Percentiles rank a stretch among this genome's conserved stretches.
Conservation (phyloP, 2,888 invertebrate genomes). For the Dermolepida albohirtum region DNA sequence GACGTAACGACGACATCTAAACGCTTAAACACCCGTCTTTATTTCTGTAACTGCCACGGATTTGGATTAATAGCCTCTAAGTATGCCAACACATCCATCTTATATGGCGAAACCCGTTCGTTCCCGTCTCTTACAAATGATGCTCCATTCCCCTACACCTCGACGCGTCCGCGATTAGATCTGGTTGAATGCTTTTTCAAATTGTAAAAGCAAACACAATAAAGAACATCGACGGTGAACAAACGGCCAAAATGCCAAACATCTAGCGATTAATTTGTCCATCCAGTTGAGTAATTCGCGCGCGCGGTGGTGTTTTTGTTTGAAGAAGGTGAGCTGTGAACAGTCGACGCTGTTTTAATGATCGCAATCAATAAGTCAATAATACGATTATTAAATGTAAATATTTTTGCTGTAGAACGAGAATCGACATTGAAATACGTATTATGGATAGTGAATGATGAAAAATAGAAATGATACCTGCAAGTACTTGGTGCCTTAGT, state of each 20-base stretch:
- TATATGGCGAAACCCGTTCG: constrained; percentile 55
- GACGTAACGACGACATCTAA: neutral
- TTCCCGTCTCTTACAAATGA: constrained; percentile 59
- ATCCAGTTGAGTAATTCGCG: constrained; percentile 44
- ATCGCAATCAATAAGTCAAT: too few relatives aligned
- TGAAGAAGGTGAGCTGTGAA: too few relatives aligned
- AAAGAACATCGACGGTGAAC: constrained; percentile 2
- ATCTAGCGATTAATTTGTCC: constrained; percentile 26
- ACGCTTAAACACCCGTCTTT: constrained; percentile 46
- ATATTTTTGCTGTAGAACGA: too few relatives aligned
- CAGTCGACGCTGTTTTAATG: too few relatives aligned
- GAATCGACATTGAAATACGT: too few relatives aligned
- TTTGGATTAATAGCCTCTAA: constrained; percentile 61
- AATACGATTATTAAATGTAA: too few relatives aligned
- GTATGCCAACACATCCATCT: constrained; percentile 63
- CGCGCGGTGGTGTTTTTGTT: neutral
- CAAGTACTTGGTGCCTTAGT: too few relatives aligned
- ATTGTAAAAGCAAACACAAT: constrained; percentile 26
- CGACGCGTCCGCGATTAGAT: constrained; percentile 36
- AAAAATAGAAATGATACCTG: too few relatives aligned
- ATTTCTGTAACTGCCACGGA: constrained; percentile 61
- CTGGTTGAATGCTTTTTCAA: constrained; percentile 8
- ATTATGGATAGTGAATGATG: too few relatives aligned
- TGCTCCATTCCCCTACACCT: constrained; percentile 47
- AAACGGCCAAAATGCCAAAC: constrained; percentile 22